phyloP scores from a whole-genome alignment of 2,113 vertebrate genomes.

The Poeciliopsis turrubarensis region DNA sequence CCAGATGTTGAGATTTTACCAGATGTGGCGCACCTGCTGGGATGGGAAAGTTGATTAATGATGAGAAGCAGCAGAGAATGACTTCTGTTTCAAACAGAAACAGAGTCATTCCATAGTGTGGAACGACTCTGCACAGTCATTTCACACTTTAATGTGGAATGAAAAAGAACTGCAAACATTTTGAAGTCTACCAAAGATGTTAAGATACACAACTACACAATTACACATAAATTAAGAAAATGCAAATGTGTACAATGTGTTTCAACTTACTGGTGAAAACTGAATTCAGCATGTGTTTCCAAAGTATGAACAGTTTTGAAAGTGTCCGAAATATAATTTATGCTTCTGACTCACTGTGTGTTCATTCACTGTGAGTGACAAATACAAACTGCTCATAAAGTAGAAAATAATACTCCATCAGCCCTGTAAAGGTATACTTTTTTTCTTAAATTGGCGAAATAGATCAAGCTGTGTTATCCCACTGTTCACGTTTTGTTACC shows the following conservation, averaged over 20 bases:
- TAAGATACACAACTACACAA: too few species aligned
- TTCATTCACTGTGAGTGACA: background rate
- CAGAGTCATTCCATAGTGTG: too few species aligned
- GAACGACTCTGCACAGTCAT: too few species aligned
- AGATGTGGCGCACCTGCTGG: constrained; percentile 71
- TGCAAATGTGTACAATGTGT: background rate
- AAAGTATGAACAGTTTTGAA: too few species aligned
- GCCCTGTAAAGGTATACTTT: background rate
- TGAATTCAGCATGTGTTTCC: too few species aligned
- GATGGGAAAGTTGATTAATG: constrained; percentile 55
- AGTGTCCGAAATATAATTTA: too few species aligned
- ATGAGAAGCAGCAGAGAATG: constrained; percentile 29
- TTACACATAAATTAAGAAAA: background rate
- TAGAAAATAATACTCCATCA: background rate
- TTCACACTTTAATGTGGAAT: too few species aligned
- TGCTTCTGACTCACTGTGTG: too few species aligned
- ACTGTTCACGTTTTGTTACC: background rate
- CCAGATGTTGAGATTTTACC: constrained; percentile 66
- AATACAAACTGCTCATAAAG: background rate
- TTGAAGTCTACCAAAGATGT: too few species aligned
- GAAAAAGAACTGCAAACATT: too few species aligned
- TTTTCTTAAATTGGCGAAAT: background rate
- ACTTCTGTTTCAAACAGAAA: constrained; percentile 26
- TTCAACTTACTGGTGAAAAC: too few species aligned
- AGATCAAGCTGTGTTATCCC: background rate